Evolutionary conservation across 2,113 vertebrate genomes (phyloP).

Genomic region (Beaufortia kweichowensis): DNA sequence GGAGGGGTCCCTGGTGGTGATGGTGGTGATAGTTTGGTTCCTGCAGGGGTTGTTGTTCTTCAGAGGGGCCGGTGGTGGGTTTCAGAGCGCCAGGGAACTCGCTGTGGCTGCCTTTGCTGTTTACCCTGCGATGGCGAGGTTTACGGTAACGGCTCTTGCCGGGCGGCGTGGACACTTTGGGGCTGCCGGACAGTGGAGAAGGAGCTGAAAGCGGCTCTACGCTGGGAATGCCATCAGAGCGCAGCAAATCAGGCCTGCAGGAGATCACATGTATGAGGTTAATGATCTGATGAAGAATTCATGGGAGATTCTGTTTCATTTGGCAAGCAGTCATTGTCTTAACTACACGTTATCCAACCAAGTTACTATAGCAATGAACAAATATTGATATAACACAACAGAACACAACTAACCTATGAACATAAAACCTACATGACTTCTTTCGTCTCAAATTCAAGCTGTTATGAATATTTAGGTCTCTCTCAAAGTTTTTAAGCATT

Average conservation of each 20-base stretch:
- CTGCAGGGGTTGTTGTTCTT: conserved; percentile 70
- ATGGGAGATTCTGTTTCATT: neutral
- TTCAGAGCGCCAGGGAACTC: conserved; percentile 86
- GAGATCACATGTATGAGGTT: neutral
- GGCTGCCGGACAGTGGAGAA: conserved; percentile 89
- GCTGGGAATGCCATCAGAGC: conserved; percentile 90
- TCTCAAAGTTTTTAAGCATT: no score
- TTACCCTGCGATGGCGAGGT: conserved; percentile 91
- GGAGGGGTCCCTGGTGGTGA: conserved; percentile 63
- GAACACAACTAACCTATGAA: no score
- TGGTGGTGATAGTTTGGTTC: conserved; percentile 62
- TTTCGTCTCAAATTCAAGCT: no score
- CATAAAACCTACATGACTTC: no score
- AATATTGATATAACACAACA: no score
- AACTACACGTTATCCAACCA: neutral
- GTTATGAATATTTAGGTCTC: no score
- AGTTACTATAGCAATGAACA: neutral
- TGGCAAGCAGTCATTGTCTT: neutral
- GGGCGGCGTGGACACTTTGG: conserved; percentile 85
- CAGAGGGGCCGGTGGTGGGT: conserved; percentile 67
- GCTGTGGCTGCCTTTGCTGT: conserved; percentile 91
- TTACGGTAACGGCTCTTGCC: conserved; percentile 92
- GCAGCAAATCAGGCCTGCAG: conserved; percentile 88
- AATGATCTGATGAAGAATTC: conserved; percentile 2
- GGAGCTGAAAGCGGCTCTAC: conserved; percentile 79